Percentiles rank a stretch among this genome's conserved stretches.
Conservation (phyloP, 2,113 vertebrate species). For the Anas platyrhynchos region DNA sequence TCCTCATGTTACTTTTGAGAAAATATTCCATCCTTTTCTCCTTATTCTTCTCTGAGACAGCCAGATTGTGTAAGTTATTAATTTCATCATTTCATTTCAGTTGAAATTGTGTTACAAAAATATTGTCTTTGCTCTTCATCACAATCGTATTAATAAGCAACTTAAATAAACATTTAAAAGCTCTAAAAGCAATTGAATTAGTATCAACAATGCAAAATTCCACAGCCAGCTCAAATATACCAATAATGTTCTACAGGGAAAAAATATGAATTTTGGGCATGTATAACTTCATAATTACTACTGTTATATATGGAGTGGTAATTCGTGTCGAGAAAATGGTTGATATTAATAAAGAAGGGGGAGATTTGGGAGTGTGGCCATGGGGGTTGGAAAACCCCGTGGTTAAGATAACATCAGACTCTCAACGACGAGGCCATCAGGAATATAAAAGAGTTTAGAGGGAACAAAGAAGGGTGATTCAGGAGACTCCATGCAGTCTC, state of each 20-base stretch:
- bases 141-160: background rate
- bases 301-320: too few species aligned
- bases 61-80: background rate
- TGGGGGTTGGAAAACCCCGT: too few species aligned
- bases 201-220: background rate
- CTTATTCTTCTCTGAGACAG: background rate
- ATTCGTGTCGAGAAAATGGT: too few species aligned
- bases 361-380: too few species aligned
- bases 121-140: background rate
- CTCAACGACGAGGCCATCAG: too few species aligned
- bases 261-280: background rate
- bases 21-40: background rate
- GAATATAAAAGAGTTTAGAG: too few species aligned
- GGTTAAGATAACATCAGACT: too few species aligned
- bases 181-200: background rate
- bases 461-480: too few species aligned
- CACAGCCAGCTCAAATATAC: background rate
- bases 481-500: too few species aligned
- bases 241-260: rapidly evolving
- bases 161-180: background rate
- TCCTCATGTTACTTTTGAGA: rapidly evolving
- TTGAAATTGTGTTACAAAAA: background rate
- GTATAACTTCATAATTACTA: background rate
- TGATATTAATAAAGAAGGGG: too few species aligned
- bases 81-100: background rate